phyloP scores from a whole-genome alignment of 2,797 vertebrate species.

The Valencia hispanica region DNA sequence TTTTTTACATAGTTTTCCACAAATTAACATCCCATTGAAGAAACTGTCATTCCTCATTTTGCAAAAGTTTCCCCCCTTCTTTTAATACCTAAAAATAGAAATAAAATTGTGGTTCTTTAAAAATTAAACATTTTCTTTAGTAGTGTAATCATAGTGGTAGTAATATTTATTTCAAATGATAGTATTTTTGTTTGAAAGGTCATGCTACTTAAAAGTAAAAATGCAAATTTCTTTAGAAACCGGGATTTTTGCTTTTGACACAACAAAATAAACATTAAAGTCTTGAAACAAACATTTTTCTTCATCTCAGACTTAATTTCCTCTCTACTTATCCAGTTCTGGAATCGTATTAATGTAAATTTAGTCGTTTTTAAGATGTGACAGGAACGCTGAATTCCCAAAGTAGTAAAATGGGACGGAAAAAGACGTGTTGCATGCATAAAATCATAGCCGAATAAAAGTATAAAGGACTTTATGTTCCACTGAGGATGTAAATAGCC shows the following conservation, averaged over 20 bases:
- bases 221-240: neutral
- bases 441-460: constrained; percentile 8
- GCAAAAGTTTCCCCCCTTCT: no score
- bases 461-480: accelerated
- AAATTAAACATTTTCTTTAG: no score
- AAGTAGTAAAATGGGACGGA: neutral
- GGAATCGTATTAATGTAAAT: neutral
- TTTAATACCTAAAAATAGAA: no score
- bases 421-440: neutral
- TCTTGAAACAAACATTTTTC: neutral
- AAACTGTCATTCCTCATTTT: no score
- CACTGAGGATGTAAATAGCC: neutral
- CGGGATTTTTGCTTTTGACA: neutral
- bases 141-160: no score
- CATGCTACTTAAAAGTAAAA: neutral
- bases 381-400: neutral
- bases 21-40: no score
- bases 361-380: neutral
- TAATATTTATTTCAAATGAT: no score
- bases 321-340: neutral
- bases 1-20: no score
- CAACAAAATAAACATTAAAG: neutral
- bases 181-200: no score
- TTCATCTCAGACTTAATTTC: neutral
- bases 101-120: no score